Percentiles rank a stretch among this genome's conserved stretches.
phyloP scores from a whole-genome alignment of 1,140 invertebrate species.

The Leucophenga varia region DNA sequence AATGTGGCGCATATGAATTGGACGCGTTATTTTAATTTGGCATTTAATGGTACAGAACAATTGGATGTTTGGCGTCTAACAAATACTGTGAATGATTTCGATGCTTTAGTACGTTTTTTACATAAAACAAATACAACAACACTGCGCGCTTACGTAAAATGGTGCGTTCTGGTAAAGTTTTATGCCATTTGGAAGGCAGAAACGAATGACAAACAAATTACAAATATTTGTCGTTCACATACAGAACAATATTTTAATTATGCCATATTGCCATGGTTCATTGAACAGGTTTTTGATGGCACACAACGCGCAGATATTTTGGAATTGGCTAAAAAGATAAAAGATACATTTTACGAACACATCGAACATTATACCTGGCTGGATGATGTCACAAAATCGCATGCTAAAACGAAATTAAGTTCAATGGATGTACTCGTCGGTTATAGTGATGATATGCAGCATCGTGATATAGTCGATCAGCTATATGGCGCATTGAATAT shows the following conservation, averaged over 20 bases:
- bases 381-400: constrained; percentile 44
- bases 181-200: constrained; percentile 32
- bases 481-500: constrained; percentile 32
- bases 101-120: constrained; percentile 31
- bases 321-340: constrained; percentile 28
- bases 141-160: constrained; percentile 26
- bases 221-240: constrained; percentile 28
- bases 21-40: constrained; percentile 38
- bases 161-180: constrained; percentile 34
- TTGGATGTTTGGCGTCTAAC: constrained; percentile 25
- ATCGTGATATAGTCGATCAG: constrained; percentile 30
- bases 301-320: constrained; percentile 35
- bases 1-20: constrained; percentile 40
- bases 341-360: constrained; percentile 38
- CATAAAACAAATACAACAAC: constrained; percentile 17
- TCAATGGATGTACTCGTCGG: constrained; percentile 46
- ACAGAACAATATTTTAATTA: constrained; percentile 39
- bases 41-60: constrained; percentile 33
- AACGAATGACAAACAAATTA: constrained; percentile 9
- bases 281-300: constrained; percentile 33
- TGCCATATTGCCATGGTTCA: constrained; percentile 46
- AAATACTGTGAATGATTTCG: constrained; percentile 29
- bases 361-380: constrained; percentile 40
- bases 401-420: constrained; percentile 36
- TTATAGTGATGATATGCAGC: constrained; percentile 43